Evolutionary conservation across 2,113 vertebrate genomes (phyloP).

Genomic region (Pelodiscus sinensis): DNA sequence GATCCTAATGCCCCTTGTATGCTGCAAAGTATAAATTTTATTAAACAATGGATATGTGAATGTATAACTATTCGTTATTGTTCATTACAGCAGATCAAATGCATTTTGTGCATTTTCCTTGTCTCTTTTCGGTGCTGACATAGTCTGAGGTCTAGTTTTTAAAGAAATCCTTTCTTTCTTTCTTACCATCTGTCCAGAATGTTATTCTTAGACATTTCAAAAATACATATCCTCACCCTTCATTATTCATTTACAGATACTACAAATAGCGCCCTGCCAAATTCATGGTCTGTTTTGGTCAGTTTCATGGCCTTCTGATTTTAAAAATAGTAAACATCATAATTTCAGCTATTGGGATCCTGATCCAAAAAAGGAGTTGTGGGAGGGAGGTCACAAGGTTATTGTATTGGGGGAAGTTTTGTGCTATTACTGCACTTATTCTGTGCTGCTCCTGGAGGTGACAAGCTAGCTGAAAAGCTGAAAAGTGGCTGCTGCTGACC

Average conservation of each 20-base stretch:
- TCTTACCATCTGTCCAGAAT: neutral
- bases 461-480: no score
- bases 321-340: no score
- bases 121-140: neutral
- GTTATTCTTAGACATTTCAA: neutral
- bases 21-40: neutral
- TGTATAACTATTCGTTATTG: neutral
- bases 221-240: constrained; percentile 2
- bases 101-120: neutral
- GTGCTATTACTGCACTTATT: no score
- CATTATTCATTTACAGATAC: constrained; percentile 54
- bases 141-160: neutral
- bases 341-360: no score
- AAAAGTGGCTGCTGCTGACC: no score
- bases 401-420: no score
- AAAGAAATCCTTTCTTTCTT: neutral
- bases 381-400: no score
- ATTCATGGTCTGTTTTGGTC: no score
- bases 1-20: neutral
- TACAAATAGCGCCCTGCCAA: constrained; percentile 44
- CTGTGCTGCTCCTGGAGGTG: no score
- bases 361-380: no score
- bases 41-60: neutral
- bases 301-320: no score
- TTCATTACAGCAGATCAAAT: neutral